Base-by-base conservation (phyloP, 2,888 invertebrate species). In the Agrochola circellaris region DNA sequence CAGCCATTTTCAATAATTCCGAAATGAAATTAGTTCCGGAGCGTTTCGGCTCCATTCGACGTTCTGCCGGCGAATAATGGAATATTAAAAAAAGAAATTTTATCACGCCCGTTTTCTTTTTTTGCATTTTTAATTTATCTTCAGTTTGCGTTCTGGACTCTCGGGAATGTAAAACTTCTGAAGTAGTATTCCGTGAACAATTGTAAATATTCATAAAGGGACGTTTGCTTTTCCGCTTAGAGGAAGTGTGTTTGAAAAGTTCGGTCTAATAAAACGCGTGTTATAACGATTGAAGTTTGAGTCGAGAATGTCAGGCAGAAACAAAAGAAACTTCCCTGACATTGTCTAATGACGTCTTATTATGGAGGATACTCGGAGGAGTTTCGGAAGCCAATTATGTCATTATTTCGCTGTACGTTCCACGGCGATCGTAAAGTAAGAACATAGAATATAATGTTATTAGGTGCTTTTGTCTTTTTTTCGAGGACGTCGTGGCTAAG, bases 71-170 rank as follows among this genome's bases (percentile, higher is more conserved):
- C 71, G 80, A 82, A 88, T 82, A 86, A 88, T 79, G 79, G 81
- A 82, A 86, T 88, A 85, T 89, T 83, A 82, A 87, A 86, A 90
- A 89, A 88, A 88, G 68, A 68, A 83, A 79, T 81, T 80, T 81
- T 81, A 74, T 82, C 86, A 75, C 79, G 81, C 81, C 77, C 65
- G 73, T 76, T 86, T 81, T 85, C 85, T 87, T 87, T 87, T 88
- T 83, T 84, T 79, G 76, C 66, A 83, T 87, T 88, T 89, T 90
- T 89, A 91, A 91, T 91, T 91, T 90, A 89, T 88, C 85, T 80
- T 81, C 80, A 77, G 78, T 86, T 84, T 84, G 81, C 81, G 82
- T 72, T 78, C 77, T 72, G 73, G 77, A 81, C 73, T 82, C 75
- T 79, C 60, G 79, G 74, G 76, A 78, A 83, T 76, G 80, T 68